phyloP scores from a whole-genome alignment of 1,140 invertebrate species.

The Dendroctonus valens region DNA sequence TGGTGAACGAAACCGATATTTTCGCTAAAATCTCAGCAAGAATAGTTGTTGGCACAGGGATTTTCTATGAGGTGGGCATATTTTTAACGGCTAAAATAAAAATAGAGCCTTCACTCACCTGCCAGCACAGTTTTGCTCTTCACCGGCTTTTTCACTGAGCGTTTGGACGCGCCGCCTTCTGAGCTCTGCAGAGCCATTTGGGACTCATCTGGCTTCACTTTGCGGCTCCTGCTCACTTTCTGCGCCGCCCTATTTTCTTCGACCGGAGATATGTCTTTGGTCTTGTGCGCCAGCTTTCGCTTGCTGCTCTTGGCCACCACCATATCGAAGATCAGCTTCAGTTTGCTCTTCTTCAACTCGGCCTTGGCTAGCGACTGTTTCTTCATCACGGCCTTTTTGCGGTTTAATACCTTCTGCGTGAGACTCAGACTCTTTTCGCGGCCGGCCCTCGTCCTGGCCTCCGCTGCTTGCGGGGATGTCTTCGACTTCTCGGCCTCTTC shows the following conservation, averaged over 20 bases:
- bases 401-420: slow-evolving; percentile 19
- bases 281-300: not conserved
- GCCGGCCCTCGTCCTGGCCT: not conserved
- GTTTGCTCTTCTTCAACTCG: slow-evolving; percentile 21
- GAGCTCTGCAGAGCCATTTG: not conserved
- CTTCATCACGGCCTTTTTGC: slow-evolving; percentile 32
- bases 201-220: not conserved
- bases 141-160: not conserved
- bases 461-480: slow-evolving; percentile 10
- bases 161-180: not conserved
- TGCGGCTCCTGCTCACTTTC: not conserved
- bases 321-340: slow-evolving; percentile 30
- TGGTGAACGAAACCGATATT: too few species aligned
- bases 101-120: not conserved
- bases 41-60: too few species aligned
- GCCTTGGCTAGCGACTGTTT: slow-evolving; percentile 27
- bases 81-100: too few species aligned
- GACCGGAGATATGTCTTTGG: too few species aligned
- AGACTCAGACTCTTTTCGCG: slow-evolving; percentile 9
- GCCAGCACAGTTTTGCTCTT: not conserved
- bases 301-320: slow-evolving; percentile 3
- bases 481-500: slow-evolving; percentile 34
- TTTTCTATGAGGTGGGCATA: too few species aligned
- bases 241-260: not conserved
- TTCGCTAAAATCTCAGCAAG: too few species aligned